Base-by-base conservation (phyloP, 2,888 invertebrate genomes). In the Iselma pallidipennis region DNA sequence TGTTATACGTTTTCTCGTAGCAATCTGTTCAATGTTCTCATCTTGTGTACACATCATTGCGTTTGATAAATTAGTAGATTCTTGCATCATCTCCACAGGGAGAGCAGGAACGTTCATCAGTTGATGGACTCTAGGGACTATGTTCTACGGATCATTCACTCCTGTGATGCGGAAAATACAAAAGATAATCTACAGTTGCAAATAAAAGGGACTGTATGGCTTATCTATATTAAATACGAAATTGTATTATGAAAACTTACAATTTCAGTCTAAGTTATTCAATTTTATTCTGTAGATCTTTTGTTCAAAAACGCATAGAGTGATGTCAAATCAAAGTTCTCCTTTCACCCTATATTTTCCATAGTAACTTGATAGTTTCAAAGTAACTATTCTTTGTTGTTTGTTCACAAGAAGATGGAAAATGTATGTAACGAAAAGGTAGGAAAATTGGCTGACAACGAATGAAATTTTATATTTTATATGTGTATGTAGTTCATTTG, bases 11-110 rank as follows among this genome's bases (percentile, higher is more conserved):
- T 16, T 37, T 37, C 37, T 9, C 16, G 9, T 37, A 37, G 37
- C 16, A 37, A 37, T 37, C 37, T 37, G 37, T 37, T 37, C 37
- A 37, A 16, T 42, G 21, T 10, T 19, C 19, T 10, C 42, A 42
- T 42, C 21, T 42, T 42, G 6, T 65, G 67, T 67, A 71, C 71
- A 72, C 68, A 73, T 72, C 74, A 73, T 74, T 71, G 68, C 71
- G 50, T 67, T 65, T 71, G 73, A 75, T 74, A 71, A 72, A 75
- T 75, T 75, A 73, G 74, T 67, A 71, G 70, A 67, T 73, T 66
- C 66, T 65, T 65, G 68, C 64, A 65, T 66, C 61, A 58, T 68
- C 72, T 61, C 61, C 59, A 66, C 70, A 56, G 58, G 61, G 60
- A 33, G 52, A 57, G 63, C 59, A 52, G 55, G 55, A 48, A 51